Evolutionary conservation across 2,888 invertebrate genomes (phyloP), one percentile per base, ranked within the genome.

Genomic region (Tipula unca): DNA sequence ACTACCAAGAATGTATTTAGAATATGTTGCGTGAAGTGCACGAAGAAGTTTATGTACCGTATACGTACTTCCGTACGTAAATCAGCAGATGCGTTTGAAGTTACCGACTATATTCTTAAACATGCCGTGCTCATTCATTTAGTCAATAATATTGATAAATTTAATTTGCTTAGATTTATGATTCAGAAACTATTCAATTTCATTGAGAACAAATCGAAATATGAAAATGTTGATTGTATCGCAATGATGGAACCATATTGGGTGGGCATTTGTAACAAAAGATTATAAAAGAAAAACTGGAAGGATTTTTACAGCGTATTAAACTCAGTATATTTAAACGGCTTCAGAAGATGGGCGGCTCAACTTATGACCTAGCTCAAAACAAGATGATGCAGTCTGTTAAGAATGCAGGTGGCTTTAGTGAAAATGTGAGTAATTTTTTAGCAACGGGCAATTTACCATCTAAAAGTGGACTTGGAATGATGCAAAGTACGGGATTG

Each of bases 181-280:
- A 93, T 96, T 0, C 96, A 97, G 90, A 99, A 99, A 90, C 91
- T 99, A 85, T 98, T 95, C 89, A 93, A 94, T 86, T 93, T 96
- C 87, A 96, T 95, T 0, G 95, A 95, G 90, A 95, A 95, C 86
- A 95, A 96, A 89, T 96, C 95, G 89, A 94, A 94, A 88, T 29
- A 14, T 29, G 99, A 99, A 92, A 96, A 96, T 86, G 95, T 95
- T 0, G 99, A 99, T 91, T 94, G 96, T 82, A 95, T 98, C 0
- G 99, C 99, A 97, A 96, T 97, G 92, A 99, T 99, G 88, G 99
- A 99, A 90, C 90, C 97, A 91, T 97, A 35, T 91, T 97, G 0
- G 96, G 96, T 3, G 98, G 98, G 0, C 96, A 98, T 91, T 92
- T 98, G 8, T 98, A 97, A 89, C 92, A 95, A 85, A 95, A 95